Evolutionary conservation across 2,113 vertebrate genomes (phyloP).

Genomic region (Indicator indicator): DNA sequence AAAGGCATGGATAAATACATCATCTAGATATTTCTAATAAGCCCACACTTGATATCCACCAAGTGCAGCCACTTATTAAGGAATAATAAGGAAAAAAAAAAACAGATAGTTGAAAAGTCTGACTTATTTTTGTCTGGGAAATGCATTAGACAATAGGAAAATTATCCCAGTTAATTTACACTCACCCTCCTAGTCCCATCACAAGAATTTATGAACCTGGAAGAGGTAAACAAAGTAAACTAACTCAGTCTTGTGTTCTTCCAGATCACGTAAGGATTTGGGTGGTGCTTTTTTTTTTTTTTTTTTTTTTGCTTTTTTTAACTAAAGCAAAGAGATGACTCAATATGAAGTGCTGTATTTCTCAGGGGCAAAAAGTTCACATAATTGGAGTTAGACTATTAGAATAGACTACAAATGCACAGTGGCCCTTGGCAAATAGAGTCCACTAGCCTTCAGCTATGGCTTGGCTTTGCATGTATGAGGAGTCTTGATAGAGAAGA

Average conservation of each 20-base stretch:
- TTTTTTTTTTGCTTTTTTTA: conserved; percentile 7
- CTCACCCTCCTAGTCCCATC: conserved; percentile 35
- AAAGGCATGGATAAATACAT: not conserved
- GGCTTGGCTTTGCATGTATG: conserved; percentile 3
- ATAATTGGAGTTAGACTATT: conserved; percentile 17
- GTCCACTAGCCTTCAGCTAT: not conserved
- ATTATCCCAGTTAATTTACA: conserved; percentile 79
- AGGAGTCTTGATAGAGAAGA: not conserved
- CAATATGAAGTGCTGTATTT: not conserved
- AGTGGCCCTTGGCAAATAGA: conserved; percentile 22
- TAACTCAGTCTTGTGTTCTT: conserved; percentile 71
- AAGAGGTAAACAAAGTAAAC: conserved; percentile 79
- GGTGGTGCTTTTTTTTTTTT: not conserved
- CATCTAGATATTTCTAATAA: conserved; percentile 22
- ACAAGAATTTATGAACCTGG: conserved; percentile 77
- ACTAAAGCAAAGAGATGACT: conserved; percentile 68
- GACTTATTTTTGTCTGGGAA: conserved; percentile 46
- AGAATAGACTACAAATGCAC: conserved; percentile 29
- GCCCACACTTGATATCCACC: not conserved
- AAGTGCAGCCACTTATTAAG: conserved; percentile 67
- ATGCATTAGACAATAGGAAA: conserved; percentile 69
- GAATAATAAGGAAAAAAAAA: conserved; percentile 17
- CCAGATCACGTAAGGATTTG: conserved; percentile 56
- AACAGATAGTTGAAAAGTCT: conserved; percentile 20
- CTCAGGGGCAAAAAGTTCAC: conserved; percentile 15